phyloP scores from a whole-genome alignment of 2,888 invertebrate genomes.

The Lampropteryx suffumata region DNA sequence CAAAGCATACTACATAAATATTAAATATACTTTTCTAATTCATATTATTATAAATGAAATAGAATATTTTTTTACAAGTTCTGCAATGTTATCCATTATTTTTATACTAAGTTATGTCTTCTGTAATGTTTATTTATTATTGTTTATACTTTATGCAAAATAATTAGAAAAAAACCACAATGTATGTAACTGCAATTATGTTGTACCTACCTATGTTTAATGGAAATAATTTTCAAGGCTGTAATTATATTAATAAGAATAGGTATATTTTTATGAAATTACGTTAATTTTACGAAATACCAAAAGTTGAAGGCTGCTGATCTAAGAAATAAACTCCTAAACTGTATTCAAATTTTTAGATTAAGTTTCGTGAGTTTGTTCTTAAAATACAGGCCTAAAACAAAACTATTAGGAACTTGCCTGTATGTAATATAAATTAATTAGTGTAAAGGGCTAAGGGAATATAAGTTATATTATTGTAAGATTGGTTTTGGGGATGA shows the following conservation, averaged over 20 bases:
- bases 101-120: background rate
- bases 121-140: background rate
- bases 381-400: background rate
- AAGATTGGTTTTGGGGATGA: conserved; percentile 14
- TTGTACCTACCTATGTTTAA: background rate
- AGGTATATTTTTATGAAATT: background rate
- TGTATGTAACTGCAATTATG: conserved; percentile 3
- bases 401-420: conserved; percentile 20
- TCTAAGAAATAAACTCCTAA: background rate
- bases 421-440: conserved; percentile 18
- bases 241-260: conserved; percentile 25
- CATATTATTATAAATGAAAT: background rate
- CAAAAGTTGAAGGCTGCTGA: background rate
- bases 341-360: background rate
- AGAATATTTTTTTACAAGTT: background rate
- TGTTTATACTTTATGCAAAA: background rate
- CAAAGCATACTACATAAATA: conserved; percentile 26
- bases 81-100: background rate
- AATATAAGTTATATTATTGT: conserved; percentile 17
- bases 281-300: conserved; percentile 9
- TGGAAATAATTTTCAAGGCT: conserved; percentile 24
- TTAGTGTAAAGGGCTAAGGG: conserved; percentile 18
- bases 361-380: too few relatives aligned
- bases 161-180: background rate
- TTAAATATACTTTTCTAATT: background rate